Conservation (phyloP, 2,797 vertebrate species). For the Chanos chanos region DNA sequence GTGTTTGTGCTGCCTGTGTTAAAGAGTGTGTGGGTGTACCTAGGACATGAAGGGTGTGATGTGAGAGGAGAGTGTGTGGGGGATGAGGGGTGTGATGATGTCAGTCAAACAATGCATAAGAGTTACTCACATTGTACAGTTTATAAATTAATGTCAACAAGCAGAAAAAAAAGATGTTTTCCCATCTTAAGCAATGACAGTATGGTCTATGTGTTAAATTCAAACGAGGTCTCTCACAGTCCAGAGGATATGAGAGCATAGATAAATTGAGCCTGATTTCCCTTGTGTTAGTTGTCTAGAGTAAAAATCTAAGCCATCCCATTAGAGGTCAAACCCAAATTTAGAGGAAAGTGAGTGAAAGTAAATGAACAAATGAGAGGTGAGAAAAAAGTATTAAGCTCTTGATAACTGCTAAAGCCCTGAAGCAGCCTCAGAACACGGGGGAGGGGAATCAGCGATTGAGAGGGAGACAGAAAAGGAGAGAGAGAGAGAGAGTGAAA, state of each 20-base stretch:
- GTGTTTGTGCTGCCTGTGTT: conserved; percentile 25
- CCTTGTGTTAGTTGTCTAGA: background rate
- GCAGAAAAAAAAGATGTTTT: background rate
- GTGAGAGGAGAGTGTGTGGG: conserved; percentile 34
- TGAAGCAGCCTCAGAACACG: conserved; percentile 46
- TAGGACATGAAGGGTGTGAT: conserved; percentile 42
- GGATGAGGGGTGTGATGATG: conserved; percentile 38
- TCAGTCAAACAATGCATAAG: conserved; percentile 18
- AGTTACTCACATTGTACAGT: conserved; percentile 2
- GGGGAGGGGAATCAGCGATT: conserved; percentile 37
- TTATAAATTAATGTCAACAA: background rate
- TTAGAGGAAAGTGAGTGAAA: conserved; percentile 35
- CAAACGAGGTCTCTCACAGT: conserved; percentile 4
- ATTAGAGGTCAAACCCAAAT: conserved; percentile 45
- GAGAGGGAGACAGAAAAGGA: conserved; percentile 31
- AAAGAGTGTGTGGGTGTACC: conserved; percentile 40
- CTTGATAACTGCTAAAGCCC: conserved; percentile 41
- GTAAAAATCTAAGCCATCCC: conserved; percentile 14
- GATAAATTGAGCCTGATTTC: conserved; percentile 5
- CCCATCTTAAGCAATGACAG: background rate
- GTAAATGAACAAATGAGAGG: conserved; percentile 17
- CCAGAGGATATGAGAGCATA: background rate
- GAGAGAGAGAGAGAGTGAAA: conserved; percentile 28
- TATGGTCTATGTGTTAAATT: conserved; percentile 1
- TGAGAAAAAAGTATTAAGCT: conserved; percentile 37